A percentile compares a stretch with the other conserved stretches of the same genome.
Conservation (phyloP, 2,888 invertebrate genomes). For the Lacanobia oleracea region DNA sequence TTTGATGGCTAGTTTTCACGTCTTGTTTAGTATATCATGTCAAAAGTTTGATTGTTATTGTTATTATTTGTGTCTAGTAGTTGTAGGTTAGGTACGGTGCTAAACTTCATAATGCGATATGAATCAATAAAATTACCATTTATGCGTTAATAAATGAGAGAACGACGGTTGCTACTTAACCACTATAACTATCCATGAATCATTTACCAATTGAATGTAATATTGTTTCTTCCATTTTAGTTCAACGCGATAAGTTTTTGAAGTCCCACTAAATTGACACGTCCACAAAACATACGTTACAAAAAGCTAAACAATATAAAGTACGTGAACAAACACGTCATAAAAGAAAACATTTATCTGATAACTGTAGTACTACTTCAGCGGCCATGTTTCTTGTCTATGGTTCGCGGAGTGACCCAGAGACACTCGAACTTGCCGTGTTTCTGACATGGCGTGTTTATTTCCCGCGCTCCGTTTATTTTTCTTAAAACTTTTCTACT, state of each 20-base stretch:
- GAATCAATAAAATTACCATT: neutral
- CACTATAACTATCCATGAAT: neutral
- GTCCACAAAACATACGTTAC: constrained; percentile 16
- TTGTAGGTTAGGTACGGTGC: neutral
- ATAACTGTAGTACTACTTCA: constrained; percentile 55
- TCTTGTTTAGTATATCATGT: constrained; percentile 5
- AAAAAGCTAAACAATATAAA: constrained; percentile 48
- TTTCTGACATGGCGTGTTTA: constrained; percentile 76
- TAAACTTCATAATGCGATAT: neutral
- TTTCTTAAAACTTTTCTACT: constrained; percentile 75
- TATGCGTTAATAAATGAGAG: neutral
- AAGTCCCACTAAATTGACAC: constrained; percentile 39
- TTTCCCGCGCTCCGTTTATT: constrained; percentile 74
- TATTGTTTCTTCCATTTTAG: neutral
- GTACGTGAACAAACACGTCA: constrained; percentile 57
- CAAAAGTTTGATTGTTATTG: neutral
- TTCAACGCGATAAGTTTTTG: neutral
- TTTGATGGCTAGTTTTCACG: neutral
- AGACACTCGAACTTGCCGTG: constrained; percentile 66
- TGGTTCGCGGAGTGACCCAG: constrained; percentile 61
- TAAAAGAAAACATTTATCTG: constrained; percentile 62
- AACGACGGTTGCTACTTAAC: neutral
- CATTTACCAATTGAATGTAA: neutral
- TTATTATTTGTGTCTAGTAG: neutral
- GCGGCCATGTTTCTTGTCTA: constrained; percentile 57